Evolutionary conservation across 2,113 vertebrate species (phyloP).

Genomic region (Megalops atlanticus): DNA sequence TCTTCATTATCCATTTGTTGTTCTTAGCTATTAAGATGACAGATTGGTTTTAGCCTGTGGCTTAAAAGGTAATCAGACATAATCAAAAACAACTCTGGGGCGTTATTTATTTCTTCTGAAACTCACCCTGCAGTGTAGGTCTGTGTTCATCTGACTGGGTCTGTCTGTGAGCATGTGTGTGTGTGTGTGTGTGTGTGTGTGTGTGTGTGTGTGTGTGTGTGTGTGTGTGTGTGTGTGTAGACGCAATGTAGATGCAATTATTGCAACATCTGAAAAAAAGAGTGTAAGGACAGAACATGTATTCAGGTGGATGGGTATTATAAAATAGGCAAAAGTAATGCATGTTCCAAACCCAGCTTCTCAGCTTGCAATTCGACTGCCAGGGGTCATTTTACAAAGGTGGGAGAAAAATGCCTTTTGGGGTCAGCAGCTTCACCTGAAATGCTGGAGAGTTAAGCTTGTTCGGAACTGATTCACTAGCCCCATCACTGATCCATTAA

Average conservation of each 20-base stretch:
- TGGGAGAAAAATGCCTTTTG: slow-evolving; percentile 22
- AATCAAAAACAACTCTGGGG: not conserved
- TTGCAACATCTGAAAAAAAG: too few species aligned
- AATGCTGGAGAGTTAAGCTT: slow-evolving; percentile 17
- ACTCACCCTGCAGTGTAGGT: not conserved
- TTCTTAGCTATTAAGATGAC: not conserved
- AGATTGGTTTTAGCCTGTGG: not conserved
- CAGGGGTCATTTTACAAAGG: not conserved
- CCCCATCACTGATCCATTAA: slow-evolving; percentile 18
- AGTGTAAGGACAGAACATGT: not conserved
- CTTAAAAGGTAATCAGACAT: slow-evolving; percentile 4
- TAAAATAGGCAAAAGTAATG: not conserved
- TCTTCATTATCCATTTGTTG: not conserved
- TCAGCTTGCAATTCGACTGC: not conserved
- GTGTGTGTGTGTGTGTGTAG: not conserved
- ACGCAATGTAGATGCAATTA: not conserved
- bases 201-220: not conserved
- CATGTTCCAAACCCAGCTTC: not conserved
- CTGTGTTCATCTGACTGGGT: not conserved
- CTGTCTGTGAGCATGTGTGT: not conserved
- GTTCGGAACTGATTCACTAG: not conserved
- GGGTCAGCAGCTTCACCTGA: slow-evolving; percentile 16
- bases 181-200: not conserved
- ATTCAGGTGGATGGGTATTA: not conserved
- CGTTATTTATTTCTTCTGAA: not conserved